Conservation (phyloP, 2,888 invertebrate genomes). For the Euproctis similis region DNA sequence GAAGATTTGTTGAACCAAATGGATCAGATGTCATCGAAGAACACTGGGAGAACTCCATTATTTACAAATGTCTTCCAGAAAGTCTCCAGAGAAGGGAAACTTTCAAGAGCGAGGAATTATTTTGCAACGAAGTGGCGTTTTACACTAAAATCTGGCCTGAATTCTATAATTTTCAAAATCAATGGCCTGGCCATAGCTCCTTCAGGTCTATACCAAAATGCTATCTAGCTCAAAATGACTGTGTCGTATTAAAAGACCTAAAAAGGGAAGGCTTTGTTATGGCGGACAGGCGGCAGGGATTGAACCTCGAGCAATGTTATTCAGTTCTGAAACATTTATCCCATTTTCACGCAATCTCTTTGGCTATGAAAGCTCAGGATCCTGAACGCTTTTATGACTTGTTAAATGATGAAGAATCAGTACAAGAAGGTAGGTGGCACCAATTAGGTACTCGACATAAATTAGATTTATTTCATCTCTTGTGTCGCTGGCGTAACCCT, state of each 20-base stretch:
- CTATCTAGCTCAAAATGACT: constrained; percentile 75
- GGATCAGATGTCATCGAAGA: constrained; percentile 45
- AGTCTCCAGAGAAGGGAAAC: constrained; percentile 79
- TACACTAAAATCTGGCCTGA: constrained; percentile 83
- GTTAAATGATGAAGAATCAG: constrained; percentile 59
- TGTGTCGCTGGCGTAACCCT: too few species aligned
- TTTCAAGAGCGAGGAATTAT: constrained; percentile 81
- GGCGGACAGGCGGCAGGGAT: constrained; percentile 78
- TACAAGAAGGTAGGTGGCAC: constrained; percentile 63
- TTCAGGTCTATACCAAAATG: constrained; percentile 77
- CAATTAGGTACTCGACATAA: too few species aligned
- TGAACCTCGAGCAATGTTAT: constrained; percentile 77
- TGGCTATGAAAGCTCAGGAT: constrained; percentile 77
- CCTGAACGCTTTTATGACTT: constrained; percentile 74
- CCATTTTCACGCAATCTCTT: constrained; percentile 78
- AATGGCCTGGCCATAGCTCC: constrained; percentile 51
- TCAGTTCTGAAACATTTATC: constrained; percentile 77
- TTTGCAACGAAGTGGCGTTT: constrained; percentile 83
- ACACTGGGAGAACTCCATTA: constrained; percentile 80
- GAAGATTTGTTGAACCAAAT: constrained; percentile 38
- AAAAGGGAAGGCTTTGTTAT: constrained; percentile 77
- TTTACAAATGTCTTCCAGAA: constrained; percentile 83
- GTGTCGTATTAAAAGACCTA: constrained; percentile 78
- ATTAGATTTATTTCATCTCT: too few species aligned
- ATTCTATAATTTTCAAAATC: constrained; percentile 74